Base-by-base conservation (phyloP, 1,140 invertebrate species). In the Brachionus sp. region DNA sequence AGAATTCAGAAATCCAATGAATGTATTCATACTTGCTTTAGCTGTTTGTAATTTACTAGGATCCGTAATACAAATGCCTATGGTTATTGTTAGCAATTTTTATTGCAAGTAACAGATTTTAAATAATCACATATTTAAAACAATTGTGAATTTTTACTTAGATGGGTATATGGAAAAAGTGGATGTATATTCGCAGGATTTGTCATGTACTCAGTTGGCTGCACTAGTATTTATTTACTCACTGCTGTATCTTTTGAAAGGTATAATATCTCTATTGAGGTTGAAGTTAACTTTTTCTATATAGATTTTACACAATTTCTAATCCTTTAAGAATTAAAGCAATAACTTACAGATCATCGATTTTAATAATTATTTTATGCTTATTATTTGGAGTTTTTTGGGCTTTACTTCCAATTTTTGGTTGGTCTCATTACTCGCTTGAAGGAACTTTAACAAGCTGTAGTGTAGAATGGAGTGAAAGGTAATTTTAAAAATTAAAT, bases 381-480 rank as follows among this genome's bases (percentile, higher is more conserved):
- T 5, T 6, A 5, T 23, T 80, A 5, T 10, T 66, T 37, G 77
- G 77, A 10, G 3, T 19, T 0, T 37, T 80, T 9, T 80, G 77
- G 77, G 46, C 77, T 10, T 3, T 10, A 42, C 29, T 80, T 39
- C 77, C 77, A 0, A 5, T 80, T 25, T 23, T 80, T 16, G 77
- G 77, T 0, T 80, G 77, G 77, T 80, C 77, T 19, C 39, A 82
- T 53, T 82, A 82, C 19, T 42, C 57, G 16, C 33, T 82, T 6
- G 80, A 82, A 68, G 80, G 80, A 39, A 25, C 16, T 66, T 9
- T 82, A 25, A 82, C 80, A 3, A 66, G 77, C 39, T 80, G 77
- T n/a, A 80, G 77, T 35, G 77, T 80, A 25, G 77, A 80, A 80
- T 80, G 77, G 77, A 62, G 35, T 44, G 77, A 80, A 13, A 80